Base-by-base conservation (phyloP, 2,888 invertebrate species). In the Acronicta psi region DNA sequence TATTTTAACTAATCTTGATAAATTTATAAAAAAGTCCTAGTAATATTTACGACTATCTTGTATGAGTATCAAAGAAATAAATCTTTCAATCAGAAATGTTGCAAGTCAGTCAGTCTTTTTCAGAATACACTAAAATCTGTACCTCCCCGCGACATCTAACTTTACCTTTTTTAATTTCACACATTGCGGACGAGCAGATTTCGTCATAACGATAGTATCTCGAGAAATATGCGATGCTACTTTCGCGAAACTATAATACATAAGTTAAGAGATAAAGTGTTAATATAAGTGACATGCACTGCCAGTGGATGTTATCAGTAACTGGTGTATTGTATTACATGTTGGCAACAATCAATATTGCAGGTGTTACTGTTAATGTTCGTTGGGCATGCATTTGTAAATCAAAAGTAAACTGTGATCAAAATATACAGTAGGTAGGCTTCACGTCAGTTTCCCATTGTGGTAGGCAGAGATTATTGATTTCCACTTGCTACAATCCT, bases 201-300 rank as follows among this genome's bases (percentile, higher is more conserved):
- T 70, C 75, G 60, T 71, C 73, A 71, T 66, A 77, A 67, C 58
- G 77, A 79, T 79, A 7, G 43, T 59, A 76, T 75, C 77, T 49
- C 47, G 31, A 40, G 56, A 73, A 44, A 53, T 63, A 62, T 61
- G 64, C 46, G 58, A 59, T 17, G 65, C 46, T 54, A 70, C 69
- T 68, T 73, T 67, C 58, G 64, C 63, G 66, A 68, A 69, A 70
- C 59, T 60, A 72, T 71, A 75, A 64, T 61, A 38, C 66, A 72
- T 75, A 72, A 53, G 43, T 70, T 64, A 54, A 50, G 13, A 68
- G 77, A 75, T 78, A 79, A 77, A 41, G 50, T 65, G 65, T 40
- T 56, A 55, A 66, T 52, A 61, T 53, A 59, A 59, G 44, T 63
- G 64, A 60, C 59, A 56, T 44, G 50, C 13, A 51, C 25, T 25